Conservation (phyloP, 2,888 invertebrate genomes). For the Philhelius pedissequus region DNA sequence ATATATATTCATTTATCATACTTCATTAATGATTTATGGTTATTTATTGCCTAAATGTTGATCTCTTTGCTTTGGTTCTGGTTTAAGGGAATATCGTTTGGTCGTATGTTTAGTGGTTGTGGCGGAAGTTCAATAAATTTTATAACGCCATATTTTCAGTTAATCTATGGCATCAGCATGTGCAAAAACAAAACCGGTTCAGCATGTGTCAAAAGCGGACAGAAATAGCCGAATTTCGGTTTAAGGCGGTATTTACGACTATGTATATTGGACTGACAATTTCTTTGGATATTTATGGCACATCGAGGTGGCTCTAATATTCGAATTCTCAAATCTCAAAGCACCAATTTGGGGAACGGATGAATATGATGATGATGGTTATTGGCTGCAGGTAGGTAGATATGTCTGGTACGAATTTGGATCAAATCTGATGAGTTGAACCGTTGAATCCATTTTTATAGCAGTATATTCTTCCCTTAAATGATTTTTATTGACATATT, state of each 20-base stretch:
- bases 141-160: conserved; percentile 24
- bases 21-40: conserved; percentile 49
- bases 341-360: conserved; percentile 23
- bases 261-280: not conserved
- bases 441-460: not conserved
- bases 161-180: conserved; percentile 16
- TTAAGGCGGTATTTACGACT: not conserved
- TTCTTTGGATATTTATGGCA: conserved; percentile 21
- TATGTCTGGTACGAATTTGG: conserved; percentile 35
- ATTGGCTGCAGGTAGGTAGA: too few species aligned
- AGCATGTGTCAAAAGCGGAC: conserved; percentile 28
- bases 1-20: conserved; percentile 20
- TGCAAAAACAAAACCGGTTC: not conserved
- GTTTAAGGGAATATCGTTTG: conserved; percentile 9
- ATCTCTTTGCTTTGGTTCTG: not conserved
- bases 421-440: conserved; percentile 1
- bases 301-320: conserved; percentile 25
- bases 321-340: not conserved
- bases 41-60: conserved; percentile 53
- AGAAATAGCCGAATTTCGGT: not conserved
- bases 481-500: conserved; percentile 7
- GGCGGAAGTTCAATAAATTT: conserved; percentile 53
- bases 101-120: conserved; percentile 10
- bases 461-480: not conserved
- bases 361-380: conserved; percentile 27